Base-by-base conservation (phyloP, 2,113 vertebrate species). In the Vulpes lagopus region DNA sequence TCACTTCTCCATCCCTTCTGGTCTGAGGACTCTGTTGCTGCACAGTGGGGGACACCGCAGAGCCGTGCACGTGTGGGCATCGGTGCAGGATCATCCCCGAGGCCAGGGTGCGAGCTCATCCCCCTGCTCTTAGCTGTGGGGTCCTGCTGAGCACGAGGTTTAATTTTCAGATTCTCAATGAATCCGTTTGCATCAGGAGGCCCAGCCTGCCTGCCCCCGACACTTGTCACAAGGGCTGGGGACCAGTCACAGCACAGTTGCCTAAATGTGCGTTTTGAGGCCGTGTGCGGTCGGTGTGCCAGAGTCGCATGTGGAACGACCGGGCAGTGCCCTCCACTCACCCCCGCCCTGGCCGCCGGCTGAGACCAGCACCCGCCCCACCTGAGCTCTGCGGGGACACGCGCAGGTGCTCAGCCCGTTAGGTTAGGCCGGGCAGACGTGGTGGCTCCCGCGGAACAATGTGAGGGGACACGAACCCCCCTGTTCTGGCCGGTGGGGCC, bases 401-500 rank as follows among this genome's bases (percentile, higher is more conserved):
- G 3, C 3, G 23, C 12, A 14, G 73, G 73, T 7, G 14, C 73
- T 27, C 43, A 51, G 71, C 35, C 74, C 2, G 1, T 19, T 7
- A 32, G 9, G 11, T 11, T 8, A 55, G 51, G 62, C n/a, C 14
- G 22, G 76, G 49, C 43, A 1, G 1, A 25, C 11, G 0, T 3
- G 0, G 49, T 38, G 22, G 43, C 11, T 38, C n/a, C 89, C 7
- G 0, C 11, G 11, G 12, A 25, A 14, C 16, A 30, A 15, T 25
- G 20, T 0, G 3, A 38, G 11, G 17, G 76, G 49, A 35, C 15
- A 22, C 0, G n/a, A 32, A 30, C 1, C 4, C 1, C 59, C 5
- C 35, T 60, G 55, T 27, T 35, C 25, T 30, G 55, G 15, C 69
- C 3, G 43, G 27, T 17, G 27, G 0, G 8, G 69, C 57, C 35